phyloP scores from a whole-genome alignment of 2,113 vertebrate species.

The Zosterops lateralis region DNA sequence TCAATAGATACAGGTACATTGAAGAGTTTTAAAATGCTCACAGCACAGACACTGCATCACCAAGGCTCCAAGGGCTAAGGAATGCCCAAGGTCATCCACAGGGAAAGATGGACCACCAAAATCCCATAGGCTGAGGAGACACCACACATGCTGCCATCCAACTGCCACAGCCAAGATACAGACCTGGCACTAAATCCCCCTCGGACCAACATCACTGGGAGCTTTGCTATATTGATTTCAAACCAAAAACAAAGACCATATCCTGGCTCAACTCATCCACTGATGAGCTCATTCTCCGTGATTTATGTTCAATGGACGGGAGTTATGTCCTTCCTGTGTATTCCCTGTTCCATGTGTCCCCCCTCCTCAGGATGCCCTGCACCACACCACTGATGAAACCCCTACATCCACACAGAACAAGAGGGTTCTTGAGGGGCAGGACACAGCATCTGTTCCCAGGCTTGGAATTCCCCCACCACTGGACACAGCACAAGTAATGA shows the following conservation, averaged over 20 bases:
- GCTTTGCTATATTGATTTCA: background rate
- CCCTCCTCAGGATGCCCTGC: background rate
- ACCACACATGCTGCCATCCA: accelerated
- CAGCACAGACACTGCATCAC: accelerated
- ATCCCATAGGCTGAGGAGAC: background rate
- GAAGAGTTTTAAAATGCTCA: background rate
- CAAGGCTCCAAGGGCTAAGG: background rate
- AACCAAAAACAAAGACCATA: background rate
- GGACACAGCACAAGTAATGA: background rate
- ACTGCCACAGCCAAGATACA: background rate
- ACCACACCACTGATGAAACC: accelerated
- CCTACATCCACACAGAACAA: accelerated
- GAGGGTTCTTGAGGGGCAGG: background rate
- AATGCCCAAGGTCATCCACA: background rate
- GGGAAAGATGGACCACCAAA: background rate
- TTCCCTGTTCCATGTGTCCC: accelerated
- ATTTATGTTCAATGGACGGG: background rate
- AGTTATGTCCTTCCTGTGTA: accelerated
- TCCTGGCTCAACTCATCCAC: background rate
- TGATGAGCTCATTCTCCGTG: accelerated
- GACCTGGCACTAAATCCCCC: background rate
- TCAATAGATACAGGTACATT: accelerated
- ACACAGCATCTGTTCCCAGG: slow-evolving; percentile 29
- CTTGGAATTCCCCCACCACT: background rate
- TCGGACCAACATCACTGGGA: background rate